Conservation (phyloP, 2,888 invertebrate genomes). For the Sycophila texana region DNA sequence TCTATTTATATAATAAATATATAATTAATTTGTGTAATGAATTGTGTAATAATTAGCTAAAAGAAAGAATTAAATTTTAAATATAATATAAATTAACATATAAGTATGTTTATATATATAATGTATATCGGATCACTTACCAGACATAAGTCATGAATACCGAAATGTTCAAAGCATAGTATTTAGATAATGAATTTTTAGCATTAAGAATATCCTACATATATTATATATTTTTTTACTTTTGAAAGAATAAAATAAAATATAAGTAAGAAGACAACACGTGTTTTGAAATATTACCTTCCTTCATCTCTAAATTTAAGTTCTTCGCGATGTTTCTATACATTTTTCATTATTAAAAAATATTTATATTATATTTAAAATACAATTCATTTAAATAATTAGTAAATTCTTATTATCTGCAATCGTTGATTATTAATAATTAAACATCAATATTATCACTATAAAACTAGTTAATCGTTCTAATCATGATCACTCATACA, state of each 20-base stretch:
- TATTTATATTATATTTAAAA: neutral
- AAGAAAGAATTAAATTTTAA: slow-evolving; percentile 16
- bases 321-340: neutral
- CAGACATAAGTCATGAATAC: slow-evolving; percentile 27
- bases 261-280: slow-evolving; percentile 43
- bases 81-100: slow-evolving; percentile 28
- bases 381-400: no score
- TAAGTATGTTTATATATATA: neutral
- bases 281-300: slow-evolving; percentile 58
- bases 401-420: no score
- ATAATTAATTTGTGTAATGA: no score
- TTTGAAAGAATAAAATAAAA: slow-evolving; percentile 51
- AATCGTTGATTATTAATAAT: no score
- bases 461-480: no score
- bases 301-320: slow-evolving; percentile 32
- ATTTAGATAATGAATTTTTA: slow-evolving; percentile 52
- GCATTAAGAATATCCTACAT: slow-evolving; percentile 34
- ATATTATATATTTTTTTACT: slow-evolving; percentile 54
- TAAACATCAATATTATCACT: no score
- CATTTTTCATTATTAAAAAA: neutral
- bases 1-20: no score
- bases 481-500: no score
- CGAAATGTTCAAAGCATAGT: slow-evolving; percentile 50
- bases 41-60: neutral
- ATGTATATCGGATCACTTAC: no score